These are phyloP conservation scores for Chloroclystis v-ata DNA, from an alignment of 2,888 invertebrate species.

Conservation along the genomic window DNA sequence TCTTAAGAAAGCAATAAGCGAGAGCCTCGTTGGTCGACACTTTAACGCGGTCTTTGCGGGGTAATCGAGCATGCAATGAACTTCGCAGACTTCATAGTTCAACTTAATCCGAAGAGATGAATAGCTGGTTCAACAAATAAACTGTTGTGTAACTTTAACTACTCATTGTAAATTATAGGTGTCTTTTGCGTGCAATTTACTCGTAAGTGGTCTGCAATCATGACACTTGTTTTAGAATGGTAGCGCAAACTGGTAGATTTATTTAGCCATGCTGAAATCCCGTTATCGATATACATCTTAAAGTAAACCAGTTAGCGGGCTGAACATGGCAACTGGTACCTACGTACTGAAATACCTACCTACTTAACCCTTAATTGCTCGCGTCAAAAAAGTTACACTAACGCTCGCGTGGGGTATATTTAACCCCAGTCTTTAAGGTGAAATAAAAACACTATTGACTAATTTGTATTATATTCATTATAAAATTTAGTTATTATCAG, in stretches of 20 bases:
- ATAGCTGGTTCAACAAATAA: conserved; percentile 16
- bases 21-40: conserved; percentile 18
- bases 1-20: conserved; percentile 5
- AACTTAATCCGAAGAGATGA: conserved; percentile 21
- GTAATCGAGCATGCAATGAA: conserved; percentile 46
- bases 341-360: not conserved
- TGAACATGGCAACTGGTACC: not conserved
- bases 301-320: not conserved
- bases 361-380: too few species aligned
- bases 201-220: conserved; percentile 4
- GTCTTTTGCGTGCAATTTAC: conserved; percentile 8
- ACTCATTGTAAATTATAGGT: conserved; percentile 14
- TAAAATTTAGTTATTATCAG: too few species aligned
- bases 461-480: too few species aligned
- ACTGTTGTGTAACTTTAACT: conserved; percentile 17
- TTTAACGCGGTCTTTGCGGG: conserved; percentile 30
- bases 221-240: conserved; percentile 3
- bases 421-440: too few species aligned
- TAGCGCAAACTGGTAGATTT: conserved; percentile 5
- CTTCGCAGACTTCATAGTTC: conserved; percentile 34
- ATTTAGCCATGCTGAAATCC: not conserved
- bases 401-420: too few species aligned
- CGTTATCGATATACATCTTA: conserved; percentile 3
- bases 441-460: too few species aligned
- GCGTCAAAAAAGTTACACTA: too few species aligned